phyloP scores from a whole-genome alignment of 2,113 vertebrate species.

The Ptychochromis oligacanthus region DNA sequence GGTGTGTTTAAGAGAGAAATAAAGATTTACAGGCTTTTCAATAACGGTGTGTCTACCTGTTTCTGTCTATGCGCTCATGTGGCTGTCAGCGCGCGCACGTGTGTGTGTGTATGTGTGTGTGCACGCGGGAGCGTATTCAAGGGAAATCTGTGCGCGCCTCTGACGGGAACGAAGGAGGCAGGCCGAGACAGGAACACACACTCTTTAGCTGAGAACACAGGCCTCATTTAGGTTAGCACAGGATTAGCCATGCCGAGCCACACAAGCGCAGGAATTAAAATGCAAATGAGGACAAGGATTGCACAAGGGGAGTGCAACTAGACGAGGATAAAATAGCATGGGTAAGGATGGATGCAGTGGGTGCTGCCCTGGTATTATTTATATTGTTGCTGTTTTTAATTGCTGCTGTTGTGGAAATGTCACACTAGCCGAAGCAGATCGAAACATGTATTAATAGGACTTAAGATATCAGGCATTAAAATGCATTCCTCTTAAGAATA shows the following conservation, averaged over 20 bases:
- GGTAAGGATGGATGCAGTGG: constrained; percentile 32
- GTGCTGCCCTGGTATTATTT: constrained; percentile 33
- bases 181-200: constrained; percentile 63
- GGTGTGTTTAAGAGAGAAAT: constrained; percentile 20
- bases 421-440: constrained; percentile 33
- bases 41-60: constrained; percentile 9
- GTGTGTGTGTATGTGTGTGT: too few species aligned
- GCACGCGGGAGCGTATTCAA: background rate
- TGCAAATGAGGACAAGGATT: constrained; percentile 78
- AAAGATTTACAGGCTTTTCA: constrained; percentile 38
- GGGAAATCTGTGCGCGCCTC: constrained; percentile 19
- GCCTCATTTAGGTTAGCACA: constrained; percentile 79
- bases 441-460: constrained; percentile 28
- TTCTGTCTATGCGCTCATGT: background rate
- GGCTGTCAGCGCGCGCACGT: background rate
- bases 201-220: constrained; percentile 76
- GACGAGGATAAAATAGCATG: constrained; percentile 54
- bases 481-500: constrained; percentile 11
- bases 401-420: constrained; percentile 49
- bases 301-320: constrained; percentile 69
- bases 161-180: constrained; percentile 38
- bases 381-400: constrained; percentile 43
- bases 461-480: constrained; percentile 32
- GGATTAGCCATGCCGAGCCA: constrained; percentile 74
- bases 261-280: constrained; percentile 77